Evolutionary conservation across 2,888 invertebrate species (phyloP), one percentile per base, ranked within the genome.

Genomic region (Julus scanicus): DNA sequence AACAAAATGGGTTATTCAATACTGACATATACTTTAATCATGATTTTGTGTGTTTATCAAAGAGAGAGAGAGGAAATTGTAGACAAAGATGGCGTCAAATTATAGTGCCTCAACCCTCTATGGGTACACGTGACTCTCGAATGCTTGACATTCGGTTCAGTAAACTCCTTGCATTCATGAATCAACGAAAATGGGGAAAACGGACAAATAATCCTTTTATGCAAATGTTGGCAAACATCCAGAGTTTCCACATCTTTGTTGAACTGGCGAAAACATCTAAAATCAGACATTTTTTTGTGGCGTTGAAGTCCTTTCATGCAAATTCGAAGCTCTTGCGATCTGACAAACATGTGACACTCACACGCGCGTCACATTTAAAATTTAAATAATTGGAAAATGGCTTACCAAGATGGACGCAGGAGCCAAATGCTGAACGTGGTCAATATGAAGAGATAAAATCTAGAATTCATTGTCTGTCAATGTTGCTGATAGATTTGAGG

Each of bases 351-450:
- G 1, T 63, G n/a, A 20, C 13, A 15, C 20, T 20, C 20, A n/a
- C 5, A 63, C 6, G 48, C 13, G 29, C 29, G 29, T 5, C 9
- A 63, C 20, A n/a, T 63, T 63, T n/a, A 4, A 63, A 20, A 20
- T 63, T 63, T 4, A 63, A n/a, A n/a, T 20, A 29, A 71, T 71
- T 29, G 29, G n/a, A 9, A 29, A 71, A 2, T 71, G 29, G 71
- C 71, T n/a, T 71, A 71, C 71, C 71, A 71, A 6, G 71, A 71
- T 71, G 71, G 6, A 29, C 29, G 20, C 29, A 71, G 71, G 71
- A 71, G 71, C 71, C 71, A 71, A 71, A 71, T 71, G 71, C 71
- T 71, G 71, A 71, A 71, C n/a, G 71, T 71, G 9, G 29, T 29
- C 29, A 71, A 71, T 9, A 71, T 29, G 29, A 71, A 71, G 29